These are phyloP conservation scores for Babyrousa celebensis DNA, from an alignment of 2,797 vertebrate genomes.

Conservation along the genomic window DNA sequence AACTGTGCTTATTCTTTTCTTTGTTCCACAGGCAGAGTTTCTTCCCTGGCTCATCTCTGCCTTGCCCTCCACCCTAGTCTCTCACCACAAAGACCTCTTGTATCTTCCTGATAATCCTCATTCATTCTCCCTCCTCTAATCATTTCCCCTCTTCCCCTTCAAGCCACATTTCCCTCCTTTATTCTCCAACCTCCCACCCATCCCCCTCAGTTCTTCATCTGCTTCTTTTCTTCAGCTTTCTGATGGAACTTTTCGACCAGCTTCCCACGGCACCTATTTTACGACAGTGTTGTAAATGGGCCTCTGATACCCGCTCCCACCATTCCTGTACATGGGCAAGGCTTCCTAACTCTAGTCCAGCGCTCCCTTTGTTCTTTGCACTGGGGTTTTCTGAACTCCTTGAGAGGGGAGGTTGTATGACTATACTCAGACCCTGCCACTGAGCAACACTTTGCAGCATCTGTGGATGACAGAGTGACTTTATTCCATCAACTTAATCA, in stretches of 20 bases:
- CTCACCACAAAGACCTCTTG: slow-evolving; percentile 81
- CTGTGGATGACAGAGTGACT: background rate
- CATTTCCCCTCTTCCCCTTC: slow-evolving; percentile 2
- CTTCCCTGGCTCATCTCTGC: slow-evolving; percentile 70
- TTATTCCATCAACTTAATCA: background rate
- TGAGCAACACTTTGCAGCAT: background rate
- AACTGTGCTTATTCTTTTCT: slow-evolving; percentile 79
- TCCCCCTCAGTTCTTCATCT: background rate
- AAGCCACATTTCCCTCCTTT: background rate
- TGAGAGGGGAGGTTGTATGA: background rate
- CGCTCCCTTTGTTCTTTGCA: background rate
- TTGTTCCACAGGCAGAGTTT: slow-evolving; percentile 68
- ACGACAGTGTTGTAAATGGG: background rate
- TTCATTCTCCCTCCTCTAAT: slow-evolving; percentile 52
- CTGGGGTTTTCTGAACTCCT: background rate
- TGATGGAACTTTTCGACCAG: background rate
- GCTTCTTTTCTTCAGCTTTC: background rate
- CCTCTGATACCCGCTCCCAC: background rate
- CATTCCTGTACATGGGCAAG: fast-evolving
- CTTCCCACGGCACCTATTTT: background rate
- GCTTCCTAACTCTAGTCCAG: background rate
- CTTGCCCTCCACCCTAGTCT: slow-evolving; percentile 72
- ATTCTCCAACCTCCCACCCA: background rate
- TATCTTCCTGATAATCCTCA: slow-evolving; percentile 79
- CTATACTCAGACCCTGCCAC: background rate